Percentiles rank a stretch among this genome's conserved stretches.
Evolutionary conservation across 2,888 invertebrate species (phyloP).

Genomic region (Didymodactylos carnosus): DNA sequence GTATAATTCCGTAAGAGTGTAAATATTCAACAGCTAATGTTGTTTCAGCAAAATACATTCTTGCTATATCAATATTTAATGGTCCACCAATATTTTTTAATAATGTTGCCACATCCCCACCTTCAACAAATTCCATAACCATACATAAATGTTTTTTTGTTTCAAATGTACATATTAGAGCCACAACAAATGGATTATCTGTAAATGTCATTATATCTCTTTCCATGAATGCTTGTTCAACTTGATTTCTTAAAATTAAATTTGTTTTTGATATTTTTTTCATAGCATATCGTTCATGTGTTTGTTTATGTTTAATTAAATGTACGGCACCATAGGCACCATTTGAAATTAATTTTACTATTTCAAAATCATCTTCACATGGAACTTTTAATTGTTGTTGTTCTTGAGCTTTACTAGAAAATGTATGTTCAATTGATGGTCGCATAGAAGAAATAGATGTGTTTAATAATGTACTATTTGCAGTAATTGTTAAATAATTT

Average conservation of each 20-base stretch:
- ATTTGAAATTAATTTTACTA: slow-evolving; percentile 88
- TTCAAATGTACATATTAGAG: slow-evolving; percentile 97
- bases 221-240: slow-evolving; percentile 90
- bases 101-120: slow-evolving; percentile 91
- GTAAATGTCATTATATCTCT: slow-evolving; percentile 96
- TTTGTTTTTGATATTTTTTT: slow-evolving; percentile 98
- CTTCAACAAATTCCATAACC: slow-evolving; percentile 98
- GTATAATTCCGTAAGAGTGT: slow-evolving; percentile 95
- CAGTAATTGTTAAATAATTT: neutral
- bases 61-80: slow-evolving; percentile 68
- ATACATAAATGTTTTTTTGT: slow-evolving; percentile 91
- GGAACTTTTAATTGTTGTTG: slow-evolving; percentile 20
- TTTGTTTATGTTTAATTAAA: slow-evolving; percentile 79
- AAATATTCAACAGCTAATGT: slow-evolving; percentile 94
- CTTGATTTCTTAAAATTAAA: slow-evolving; percentile 77
- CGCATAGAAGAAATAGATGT: too few species aligned
- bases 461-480: neutral
- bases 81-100: slow-evolving; percentile 59
- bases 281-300: slow-evolving; percentile 83
- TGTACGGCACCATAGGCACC: slow-evolving; percentile 98
- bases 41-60: slow-evolving; percentile 90
- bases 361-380: slow-evolving; percentile 77
- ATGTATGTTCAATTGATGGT: neutral
- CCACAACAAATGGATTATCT: slow-evolving; percentile 97
- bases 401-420: neutral